A percentile compares a stretch with the other conserved stretches of the same genome.
phyloP scores from a whole-genome alignment of 2,797 vertebrate species.

The Ataeniobius toweri region DNA sequence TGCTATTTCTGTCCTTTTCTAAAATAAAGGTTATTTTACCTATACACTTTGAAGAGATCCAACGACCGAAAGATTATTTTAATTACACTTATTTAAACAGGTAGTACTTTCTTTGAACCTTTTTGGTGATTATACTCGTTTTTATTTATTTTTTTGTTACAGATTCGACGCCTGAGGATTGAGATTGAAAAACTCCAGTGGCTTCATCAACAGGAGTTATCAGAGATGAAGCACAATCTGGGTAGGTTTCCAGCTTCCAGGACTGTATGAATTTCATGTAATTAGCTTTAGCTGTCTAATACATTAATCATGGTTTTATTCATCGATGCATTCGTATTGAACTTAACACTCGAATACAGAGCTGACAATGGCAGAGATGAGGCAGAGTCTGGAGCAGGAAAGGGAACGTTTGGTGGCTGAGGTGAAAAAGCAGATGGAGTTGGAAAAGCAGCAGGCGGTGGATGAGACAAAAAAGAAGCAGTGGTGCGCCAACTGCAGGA shows the following conservation, averaged over 20 bases:
- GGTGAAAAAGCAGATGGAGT: constrained; percentile 94
- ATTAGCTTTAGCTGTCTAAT: not conserved
- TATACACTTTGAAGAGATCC: not conserved
- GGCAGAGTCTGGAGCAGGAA: constrained; percentile 97
- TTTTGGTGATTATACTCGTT: not conserved
- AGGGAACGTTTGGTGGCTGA: constrained; percentile 91
- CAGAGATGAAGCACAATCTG: constrained; percentile 98
- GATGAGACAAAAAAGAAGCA: constrained; percentile 99
- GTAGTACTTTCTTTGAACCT: not conserved
- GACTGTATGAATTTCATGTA: not conserved
- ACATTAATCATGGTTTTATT: not conserved
- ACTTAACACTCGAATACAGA: constrained; percentile 74
- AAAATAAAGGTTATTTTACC: not conserved
- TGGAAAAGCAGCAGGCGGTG: constrained; percentile 94
- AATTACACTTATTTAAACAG: not conserved
- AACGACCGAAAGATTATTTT: not conserved
- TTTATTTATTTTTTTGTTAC: constrained; percentile 28
- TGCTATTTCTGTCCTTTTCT: not conserved
- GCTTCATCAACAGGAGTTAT: constrained; percentile 96
- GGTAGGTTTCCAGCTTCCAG: constrained; percentile 73
- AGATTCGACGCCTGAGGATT: constrained; percentile 95
- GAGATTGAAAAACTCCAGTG: constrained; percentile 98
- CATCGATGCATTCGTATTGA: not conserved
- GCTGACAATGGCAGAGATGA: constrained; percentile 99
- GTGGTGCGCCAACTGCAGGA: constrained; percentile 98